Conservation (phyloP, 2,797 vertebrate species). For the Synanceia verrucosa region DNA sequence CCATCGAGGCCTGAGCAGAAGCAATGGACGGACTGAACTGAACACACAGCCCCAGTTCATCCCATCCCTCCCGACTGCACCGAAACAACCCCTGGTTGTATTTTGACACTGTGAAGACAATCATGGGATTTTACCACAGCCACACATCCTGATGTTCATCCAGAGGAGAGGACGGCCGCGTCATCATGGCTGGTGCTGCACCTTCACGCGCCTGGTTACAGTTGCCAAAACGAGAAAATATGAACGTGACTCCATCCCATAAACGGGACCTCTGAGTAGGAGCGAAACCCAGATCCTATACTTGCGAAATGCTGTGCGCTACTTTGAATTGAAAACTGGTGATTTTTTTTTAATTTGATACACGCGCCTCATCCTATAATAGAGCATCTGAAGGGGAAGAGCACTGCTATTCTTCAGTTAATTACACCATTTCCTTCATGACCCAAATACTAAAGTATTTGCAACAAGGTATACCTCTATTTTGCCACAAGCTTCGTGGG, state of each 20-base stretch:
- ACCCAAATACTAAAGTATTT: constrained; percentile 91
- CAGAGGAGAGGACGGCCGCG: constrained; percentile 72
- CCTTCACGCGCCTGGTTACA: constrained; percentile 80
- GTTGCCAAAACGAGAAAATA: constrained; percentile 85
- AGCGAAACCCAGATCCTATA: constrained; percentile 77
- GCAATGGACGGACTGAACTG: constrained; percentile 89
- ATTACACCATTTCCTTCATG: constrained; percentile 85
- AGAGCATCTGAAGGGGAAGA: constrained; percentile 75
- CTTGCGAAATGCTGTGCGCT: constrained; percentile 79
- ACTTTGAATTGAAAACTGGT: constrained; percentile 80
- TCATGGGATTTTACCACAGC: constrained; percentile 90
- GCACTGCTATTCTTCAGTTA: constrained; percentile 78
- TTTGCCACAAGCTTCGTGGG: constrained; percentile 94
- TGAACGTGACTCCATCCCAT: constrained; percentile 66
- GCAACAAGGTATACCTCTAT: constrained; percentile 99
- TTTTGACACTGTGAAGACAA: constrained; percentile 99
- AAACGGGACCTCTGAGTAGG: constrained; percentile 70
- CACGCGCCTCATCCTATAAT: constrained; percentile 57
- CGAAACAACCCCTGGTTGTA: constrained; percentile 87
- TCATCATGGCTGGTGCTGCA: constrained; percentile 81
- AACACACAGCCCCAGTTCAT: constrained; percentile 53
- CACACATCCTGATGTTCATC: constrained; percentile 47
- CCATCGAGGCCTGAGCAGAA: constrained; percentile 92
- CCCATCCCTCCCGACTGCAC: constrained; percentile 75
- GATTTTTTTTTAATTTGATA: constrained; percentile 71